Percentiles rank a stretch among this genome's conserved stretches.
Evolutionary conservation across 2,888 invertebrate genomes (phyloP).

Genomic region (Uloborus plumipes): DNA sequence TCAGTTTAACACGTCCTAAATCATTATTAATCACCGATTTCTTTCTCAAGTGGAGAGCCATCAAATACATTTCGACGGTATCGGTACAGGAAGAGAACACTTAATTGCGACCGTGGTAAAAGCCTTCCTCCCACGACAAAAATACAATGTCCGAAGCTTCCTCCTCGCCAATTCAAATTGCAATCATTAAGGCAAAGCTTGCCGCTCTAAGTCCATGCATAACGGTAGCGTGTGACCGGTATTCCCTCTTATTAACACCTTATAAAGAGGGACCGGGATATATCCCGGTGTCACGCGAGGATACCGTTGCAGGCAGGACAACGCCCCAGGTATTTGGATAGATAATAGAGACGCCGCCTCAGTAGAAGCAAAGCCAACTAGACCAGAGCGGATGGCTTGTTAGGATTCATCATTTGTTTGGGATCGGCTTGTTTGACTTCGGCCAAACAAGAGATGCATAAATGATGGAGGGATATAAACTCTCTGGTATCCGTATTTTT

Average conservation of each 20-base stretch:
- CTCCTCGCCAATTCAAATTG: neutral
- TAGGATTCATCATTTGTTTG: too few relatives aligned
- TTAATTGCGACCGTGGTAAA: conserved; percentile 10
- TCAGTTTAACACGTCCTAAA: too few relatives aligned
- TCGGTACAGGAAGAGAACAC: conserved; percentile 15
- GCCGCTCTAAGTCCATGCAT: conserved; percentile 4
- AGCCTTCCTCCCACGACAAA: conserved; percentile 24
- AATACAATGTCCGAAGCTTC: conserved; percentile 10
- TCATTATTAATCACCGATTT: too few relatives aligned
- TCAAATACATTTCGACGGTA: neutral
- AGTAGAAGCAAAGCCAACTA: too few relatives aligned
- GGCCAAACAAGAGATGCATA: too few relatives aligned
- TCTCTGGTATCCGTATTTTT: too few relatives aligned
- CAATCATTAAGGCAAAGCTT: conserved; percentile 2
- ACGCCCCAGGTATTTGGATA: neutral
- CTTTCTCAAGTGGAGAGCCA: too few relatives aligned
- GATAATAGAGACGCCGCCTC: too few relatives aligned
- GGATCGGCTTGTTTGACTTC: too few relatives aligned
- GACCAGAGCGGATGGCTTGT: too few relatives aligned
- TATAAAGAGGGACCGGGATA: conserved; percentile 16
- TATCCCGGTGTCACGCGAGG: conserved; percentile 16
- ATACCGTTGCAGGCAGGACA: neutral
- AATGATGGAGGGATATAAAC: too few relatives aligned
- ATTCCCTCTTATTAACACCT: conserved; percentile 23
- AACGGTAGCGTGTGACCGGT: conserved; percentile 24